Percentiles rank a stretch among this genome's conserved stretches.
phyloP scores from a whole-genome alignment of 2,113 vertebrate species.

The Larimichthys polyactis region DNA sequence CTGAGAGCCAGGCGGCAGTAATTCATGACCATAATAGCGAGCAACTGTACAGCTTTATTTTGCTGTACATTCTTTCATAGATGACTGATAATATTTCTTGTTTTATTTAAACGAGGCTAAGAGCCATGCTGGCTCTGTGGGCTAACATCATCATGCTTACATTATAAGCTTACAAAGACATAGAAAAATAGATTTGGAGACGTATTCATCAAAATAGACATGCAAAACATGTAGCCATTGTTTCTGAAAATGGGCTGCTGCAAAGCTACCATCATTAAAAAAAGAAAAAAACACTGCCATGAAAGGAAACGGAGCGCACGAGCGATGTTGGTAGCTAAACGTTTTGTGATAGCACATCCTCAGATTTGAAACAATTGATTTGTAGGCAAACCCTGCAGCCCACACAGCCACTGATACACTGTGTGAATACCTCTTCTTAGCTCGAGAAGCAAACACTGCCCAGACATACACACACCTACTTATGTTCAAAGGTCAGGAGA shows the following conservation, averaged over 20 bases:
- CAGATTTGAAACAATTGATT: conserved; percentile 24
- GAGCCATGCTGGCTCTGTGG: not conserved
- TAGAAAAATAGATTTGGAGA: not conserved
- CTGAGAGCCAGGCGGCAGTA: conserved; percentile 26
- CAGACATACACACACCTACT: conserved; percentile 39
- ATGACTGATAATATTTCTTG: conserved; percentile 16
- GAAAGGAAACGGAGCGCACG: not conserved
- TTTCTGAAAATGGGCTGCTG: not conserved
- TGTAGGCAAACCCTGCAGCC: not conserved
- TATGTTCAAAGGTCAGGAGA: conserved; percentile 48
- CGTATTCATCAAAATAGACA: conserved; percentile 7
- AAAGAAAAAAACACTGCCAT: not conserved
- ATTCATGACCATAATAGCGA: conserved; percentile 31
- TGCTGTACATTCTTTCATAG: not conserved
- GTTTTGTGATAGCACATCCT: conserved; percentile 26
- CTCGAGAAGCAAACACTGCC: conserved; percentile 11
- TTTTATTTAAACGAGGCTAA: not conserved
- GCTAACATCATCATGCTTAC: not conserved
- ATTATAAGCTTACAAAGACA: not conserved
- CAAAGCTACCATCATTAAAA: not conserved
- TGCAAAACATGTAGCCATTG: not conserved
- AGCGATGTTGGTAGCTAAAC: not conserved
- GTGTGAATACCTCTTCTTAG: conserved; percentile 11
- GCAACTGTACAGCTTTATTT: conserved; percentile 31
- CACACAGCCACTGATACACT: conserved; percentile 16